Conservation (phyloP, 1,140 invertebrate genomes). For the Caenorhabditis brenneri region DNA sequence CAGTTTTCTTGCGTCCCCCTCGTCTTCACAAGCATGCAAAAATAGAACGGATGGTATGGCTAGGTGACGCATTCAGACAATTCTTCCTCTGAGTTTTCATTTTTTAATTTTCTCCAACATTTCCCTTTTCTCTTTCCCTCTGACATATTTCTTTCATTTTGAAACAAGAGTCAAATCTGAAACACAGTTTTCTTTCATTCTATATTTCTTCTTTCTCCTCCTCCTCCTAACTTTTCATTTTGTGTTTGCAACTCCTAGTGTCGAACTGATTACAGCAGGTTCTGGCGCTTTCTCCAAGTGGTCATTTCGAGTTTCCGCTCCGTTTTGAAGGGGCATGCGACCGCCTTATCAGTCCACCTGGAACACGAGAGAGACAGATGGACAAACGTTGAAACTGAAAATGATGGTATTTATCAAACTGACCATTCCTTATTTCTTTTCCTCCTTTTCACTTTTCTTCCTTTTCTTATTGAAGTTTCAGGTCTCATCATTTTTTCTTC, state of each 20-base stretch:
- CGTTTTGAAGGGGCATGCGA: not conserved
- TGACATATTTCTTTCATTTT: not conserved
- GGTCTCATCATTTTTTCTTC: too few species aligned
- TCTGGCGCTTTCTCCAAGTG: not conserved
- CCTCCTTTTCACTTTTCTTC: not conserved
- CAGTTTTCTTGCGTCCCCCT: not conserved
- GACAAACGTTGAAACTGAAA: not conserved
- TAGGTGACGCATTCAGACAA: constrained; percentile 9
- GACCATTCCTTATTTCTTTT: not conserved
- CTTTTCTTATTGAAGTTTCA: too few species aligned
- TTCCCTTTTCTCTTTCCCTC: not conserved
- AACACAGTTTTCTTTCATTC: too few species aligned
- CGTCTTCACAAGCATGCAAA: not conserved
- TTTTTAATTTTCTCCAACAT: not conserved
- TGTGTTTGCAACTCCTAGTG: not conserved
- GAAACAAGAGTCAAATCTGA: too few species aligned
- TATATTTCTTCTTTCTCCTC: not conserved
- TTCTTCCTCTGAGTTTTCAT: not conserved
- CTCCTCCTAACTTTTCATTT: not conserved
- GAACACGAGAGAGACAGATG: not conserved
- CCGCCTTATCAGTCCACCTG: constrained; percentile 21
- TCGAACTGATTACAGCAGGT: constrained; percentile 7
- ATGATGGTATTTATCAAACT: not conserved
- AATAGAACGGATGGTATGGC: constrained; percentile 23
- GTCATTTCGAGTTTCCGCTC: constrained; percentile 16